Base-by-base conservation (phyloP, 64 coral and sea anemone genomes). In the Anthopleura sola region DNA sequence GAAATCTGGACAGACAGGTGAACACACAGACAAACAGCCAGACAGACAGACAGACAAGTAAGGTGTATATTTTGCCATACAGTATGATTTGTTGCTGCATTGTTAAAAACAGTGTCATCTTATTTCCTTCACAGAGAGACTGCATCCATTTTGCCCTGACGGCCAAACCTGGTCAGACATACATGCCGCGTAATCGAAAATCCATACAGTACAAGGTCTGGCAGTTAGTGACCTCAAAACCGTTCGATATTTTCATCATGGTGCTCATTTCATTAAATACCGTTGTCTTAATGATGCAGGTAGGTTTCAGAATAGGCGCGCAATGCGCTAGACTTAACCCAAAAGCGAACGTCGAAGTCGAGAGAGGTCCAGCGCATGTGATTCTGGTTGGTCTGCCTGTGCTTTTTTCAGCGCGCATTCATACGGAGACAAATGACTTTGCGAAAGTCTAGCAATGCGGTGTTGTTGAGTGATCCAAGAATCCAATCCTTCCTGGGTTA, bases 171-270 rank as follows among this genome's bases (percentile, higher is more conserved):
- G 49, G 86, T 2, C 97, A 99, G 50, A 75, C 77, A 10, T 99
- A 89, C 68, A 99, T 99, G 97, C 97, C 97, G 6, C 66, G 76
- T 38, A 86, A 99, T 55, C 83, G 83, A 32, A 94, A 91, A 7
- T 92, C 90, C 9, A 68, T 89, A 17, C 93, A 89, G 6, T 99
- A 99, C 84, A 86, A 87, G 68, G 88, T 99, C 3, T 99, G 97
- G 97, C 46, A 33, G 7, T 18, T 99, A 39, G 97, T 95, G 3
- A 89, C 85, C 55, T 99, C 97, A 0, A 94, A 89, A 26, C 93
- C 90, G 2, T 95, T 99, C 51, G 97, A 99, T 38, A 91, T 91
- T 54, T 87, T 99, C 17, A 99, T 99, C 28, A 87, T 99, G 93
- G 87, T 94, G 31, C 60, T 99, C 23, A 99, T 99, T 48, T 89